phyloP scores from a whole-genome alignment of 2,888 invertebrate species.

The Holacanthella duospinosa region DNA sequence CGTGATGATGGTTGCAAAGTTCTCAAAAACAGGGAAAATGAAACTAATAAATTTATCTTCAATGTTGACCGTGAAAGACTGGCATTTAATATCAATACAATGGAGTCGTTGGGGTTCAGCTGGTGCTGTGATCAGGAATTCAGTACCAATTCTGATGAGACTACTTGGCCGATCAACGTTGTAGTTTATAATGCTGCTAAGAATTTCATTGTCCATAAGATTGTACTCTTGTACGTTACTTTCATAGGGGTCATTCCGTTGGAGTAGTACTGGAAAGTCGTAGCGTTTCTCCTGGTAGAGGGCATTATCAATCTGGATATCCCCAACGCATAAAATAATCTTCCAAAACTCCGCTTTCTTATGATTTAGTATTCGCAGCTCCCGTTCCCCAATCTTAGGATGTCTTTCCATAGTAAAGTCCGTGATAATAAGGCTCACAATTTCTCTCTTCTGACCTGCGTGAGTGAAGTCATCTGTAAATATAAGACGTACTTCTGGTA shows the following conservation, averaged over 20 bases:
- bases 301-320: constrained; percentile 33
- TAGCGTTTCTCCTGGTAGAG: constrained; percentile 12
- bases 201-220: not conserved
- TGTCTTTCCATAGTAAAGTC: constrained; percentile 19
- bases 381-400: constrained; percentile 10
- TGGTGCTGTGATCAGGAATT: not conserved
- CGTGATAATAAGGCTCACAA: constrained; percentile 17
- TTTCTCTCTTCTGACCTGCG: constrained; percentile 12
- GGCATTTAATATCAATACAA: not conserved
- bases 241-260: constrained; percentile 20
- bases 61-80: constrained; percentile 22
- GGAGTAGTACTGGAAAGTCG: constrained; percentile 26
- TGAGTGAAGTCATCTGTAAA: constrained; percentile 16
- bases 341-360: constrained; percentile 12
- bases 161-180: not conserved
- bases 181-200: too few relatives aligned
- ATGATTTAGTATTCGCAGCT: constrained; percentile 11
- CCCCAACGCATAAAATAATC: constrained; percentile 21
- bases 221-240: too few relatives aligned
- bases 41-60: constrained; percentile 27
- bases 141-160: not conserved
- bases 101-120: not conserved
- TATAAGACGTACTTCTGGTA: constrained; percentile 12
- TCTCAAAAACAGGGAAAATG: constrained; percentile 20
- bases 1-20: constrained; percentile 11